Conservation (phyloP, 2,113 vertebrate genomes). For the Brachionichthys hirsutus region DNA sequence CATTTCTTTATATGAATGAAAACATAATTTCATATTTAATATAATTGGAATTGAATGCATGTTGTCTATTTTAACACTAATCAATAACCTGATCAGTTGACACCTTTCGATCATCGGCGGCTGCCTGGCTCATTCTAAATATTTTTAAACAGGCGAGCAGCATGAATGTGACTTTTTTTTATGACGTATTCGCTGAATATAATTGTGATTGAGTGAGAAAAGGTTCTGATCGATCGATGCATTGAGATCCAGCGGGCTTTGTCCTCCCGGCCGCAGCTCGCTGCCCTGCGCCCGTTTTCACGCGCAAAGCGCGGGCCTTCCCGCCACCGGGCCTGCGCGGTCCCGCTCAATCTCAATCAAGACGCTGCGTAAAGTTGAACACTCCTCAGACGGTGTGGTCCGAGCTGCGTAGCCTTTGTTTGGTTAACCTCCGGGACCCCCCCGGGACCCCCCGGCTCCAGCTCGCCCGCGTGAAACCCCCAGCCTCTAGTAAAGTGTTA, state of each 20-base stretch:
- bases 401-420: conserved; percentile 90
- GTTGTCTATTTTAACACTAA: too few relatives aligned
- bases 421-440: conserved; percentile 91
- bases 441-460: conserved; percentile 79
- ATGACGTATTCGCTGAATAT: too few relatives aligned
- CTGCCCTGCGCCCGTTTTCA: too few relatives aligned
- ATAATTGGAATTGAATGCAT: too few relatives aligned
- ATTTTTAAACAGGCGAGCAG: too few relatives aligned
- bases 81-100: too few relatives aligned
- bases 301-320: conserved; percentile 4
- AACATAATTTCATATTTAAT: too few relatives aligned
- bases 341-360: conserved; percentile 72
- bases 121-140: too few relatives aligned
- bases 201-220: too few relatives aligned
- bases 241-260: conserved; percentile 44
- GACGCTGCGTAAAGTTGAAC: conserved; percentile 85
- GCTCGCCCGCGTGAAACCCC: conserved; percentile 64
- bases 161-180: too few relatives aligned
- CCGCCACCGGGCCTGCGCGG: background rate
- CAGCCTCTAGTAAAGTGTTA: conserved; percentile 52
- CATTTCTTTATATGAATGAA: too few relatives aligned
- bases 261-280: conserved; percentile 45
- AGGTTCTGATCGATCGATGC: conserved; percentile 13
- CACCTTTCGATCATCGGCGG: too few relatives aligned
- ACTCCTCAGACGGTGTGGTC: conserved; percentile 91